Conservation (phyloP, 2,113 vertebrate species). For the Dasypus novemcinctus region DNA sequence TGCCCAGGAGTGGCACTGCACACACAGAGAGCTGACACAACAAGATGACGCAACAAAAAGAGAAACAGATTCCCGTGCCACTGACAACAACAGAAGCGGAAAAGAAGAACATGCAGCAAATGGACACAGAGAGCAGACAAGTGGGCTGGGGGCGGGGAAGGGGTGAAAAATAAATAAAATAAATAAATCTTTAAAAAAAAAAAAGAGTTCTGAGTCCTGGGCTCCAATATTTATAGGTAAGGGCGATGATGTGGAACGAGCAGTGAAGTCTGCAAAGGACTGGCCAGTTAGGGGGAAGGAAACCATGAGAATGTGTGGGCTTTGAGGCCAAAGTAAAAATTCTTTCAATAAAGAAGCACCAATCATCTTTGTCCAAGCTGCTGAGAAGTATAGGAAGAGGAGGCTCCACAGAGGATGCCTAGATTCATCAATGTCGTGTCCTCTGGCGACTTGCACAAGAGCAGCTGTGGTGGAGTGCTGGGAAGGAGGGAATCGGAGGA, state of each 20-base stretch:
- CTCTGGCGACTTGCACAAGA: neutral
- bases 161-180: no score
- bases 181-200: no score
- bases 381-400: neutral
- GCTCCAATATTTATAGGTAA: neutral
- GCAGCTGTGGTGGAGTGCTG: no score
- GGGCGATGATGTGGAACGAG: neutral
- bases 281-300: neutral
- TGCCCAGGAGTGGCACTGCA: no score
- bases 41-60: no score
- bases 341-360: neutral
- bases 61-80: no score
- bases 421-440: no score
- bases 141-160: no score
- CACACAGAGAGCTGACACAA: no score
- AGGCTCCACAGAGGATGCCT: accelerated
- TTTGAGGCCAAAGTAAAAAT: neutral
- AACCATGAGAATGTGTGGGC: neutral
- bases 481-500: neutral
- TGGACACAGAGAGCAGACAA: no score
- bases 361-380: accelerated
- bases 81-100: no score
- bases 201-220: neutral
- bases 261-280: neutral
- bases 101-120: no score